Base-by-base conservation (phyloP, 2,797 vertebrate species). In the Crocidura indochinensis region DNA sequence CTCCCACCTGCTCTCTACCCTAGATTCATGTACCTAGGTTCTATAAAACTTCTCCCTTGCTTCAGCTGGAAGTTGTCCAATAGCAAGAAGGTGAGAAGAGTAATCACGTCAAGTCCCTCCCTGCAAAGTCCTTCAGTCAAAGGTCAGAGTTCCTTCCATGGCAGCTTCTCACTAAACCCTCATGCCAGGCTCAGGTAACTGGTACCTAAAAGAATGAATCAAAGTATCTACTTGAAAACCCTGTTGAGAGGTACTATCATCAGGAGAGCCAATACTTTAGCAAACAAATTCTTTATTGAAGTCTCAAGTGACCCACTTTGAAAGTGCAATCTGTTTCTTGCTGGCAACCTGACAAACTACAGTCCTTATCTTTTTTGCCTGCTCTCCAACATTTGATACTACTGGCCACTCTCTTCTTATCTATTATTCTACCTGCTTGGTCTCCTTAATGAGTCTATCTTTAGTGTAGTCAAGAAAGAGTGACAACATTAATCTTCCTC, bases 371-470 rank as follows among this genome's bases (percentile, higher is more conserved):
- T 65, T 17, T 69, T 69, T 82, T 62, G 46, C 79, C 64, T 89
- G 49, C 29, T 88, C 64, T 10, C 90, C 76, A 74, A 46, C 82
- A 87, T 51, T 84, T 72, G 77, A 91, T 87, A 80, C 82, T 75
- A 85, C 11, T 24, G 69, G 95, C 91, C 22, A 44, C 71, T 79
- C 60, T 91, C 56, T 71, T 56, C 94, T 95, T 92, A 94, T 88
- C 93, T 90, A 90, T 68, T 51, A 94, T 51, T 73, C 73, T 84
- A 62, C 85, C 60, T 86, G 69, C 73, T 92, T 65, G 68, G 64
- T 84, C 88, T 92, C 64, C 86, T 92, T 88, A 94, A 95, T 74
- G 76, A 95, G 91, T 73, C 73, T 90, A 91, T 84, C 92, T 86
- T 38, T 53, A 27, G 44, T 62, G 76, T 73, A 83, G 75, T 67